phyloP scores from a whole-genome alignment of 2,888 invertebrate genomes.

The Machimus atricapillus region DNA sequence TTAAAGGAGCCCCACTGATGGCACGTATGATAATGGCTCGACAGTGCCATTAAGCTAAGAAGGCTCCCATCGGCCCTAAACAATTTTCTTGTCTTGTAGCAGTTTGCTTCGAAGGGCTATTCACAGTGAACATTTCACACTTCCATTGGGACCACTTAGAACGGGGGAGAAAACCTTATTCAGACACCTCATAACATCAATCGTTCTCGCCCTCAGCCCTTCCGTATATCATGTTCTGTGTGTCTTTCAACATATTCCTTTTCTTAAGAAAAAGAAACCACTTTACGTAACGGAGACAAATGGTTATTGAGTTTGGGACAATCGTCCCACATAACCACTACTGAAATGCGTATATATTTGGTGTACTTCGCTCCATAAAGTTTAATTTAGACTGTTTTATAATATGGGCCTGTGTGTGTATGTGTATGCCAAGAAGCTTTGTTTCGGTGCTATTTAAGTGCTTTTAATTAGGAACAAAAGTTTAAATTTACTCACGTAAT shows the following conservation, averaged over 20 bases:
- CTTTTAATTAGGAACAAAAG: background rate
- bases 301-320: slow-evolving; percentile 28
- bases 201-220: background rate
- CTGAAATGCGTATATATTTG: background rate
- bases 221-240: slow-evolving; percentile 10
- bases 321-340: background rate
- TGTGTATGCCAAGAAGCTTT: background rate
- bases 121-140: slow-evolving; percentile 17
- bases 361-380: background rate
- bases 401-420: background rate
- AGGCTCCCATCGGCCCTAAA: slow-evolving; percentile 29
- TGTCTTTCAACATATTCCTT: slow-evolving; percentile 10
- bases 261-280: slow-evolving; percentile 19
- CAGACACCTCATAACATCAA: slow-evolving; percentile 34
- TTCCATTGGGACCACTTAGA: slow-evolving; percentile 26
- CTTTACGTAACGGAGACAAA: slow-evolving; percentile 35
- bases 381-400: background rate
- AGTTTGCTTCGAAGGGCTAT: background rate
- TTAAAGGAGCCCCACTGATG: background rate
- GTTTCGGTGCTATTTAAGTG: background rate
- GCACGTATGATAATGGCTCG: slow-evolving; percentile 22
- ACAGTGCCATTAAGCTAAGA: background rate
- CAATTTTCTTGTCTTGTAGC: slow-evolving; percentile 32
- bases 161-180: slow-evolving; percentile 15
- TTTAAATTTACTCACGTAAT: background rate